Conservation (phyloP, 2,797 vertebrate genomes). For the Artibeus lituratus region DNA sequence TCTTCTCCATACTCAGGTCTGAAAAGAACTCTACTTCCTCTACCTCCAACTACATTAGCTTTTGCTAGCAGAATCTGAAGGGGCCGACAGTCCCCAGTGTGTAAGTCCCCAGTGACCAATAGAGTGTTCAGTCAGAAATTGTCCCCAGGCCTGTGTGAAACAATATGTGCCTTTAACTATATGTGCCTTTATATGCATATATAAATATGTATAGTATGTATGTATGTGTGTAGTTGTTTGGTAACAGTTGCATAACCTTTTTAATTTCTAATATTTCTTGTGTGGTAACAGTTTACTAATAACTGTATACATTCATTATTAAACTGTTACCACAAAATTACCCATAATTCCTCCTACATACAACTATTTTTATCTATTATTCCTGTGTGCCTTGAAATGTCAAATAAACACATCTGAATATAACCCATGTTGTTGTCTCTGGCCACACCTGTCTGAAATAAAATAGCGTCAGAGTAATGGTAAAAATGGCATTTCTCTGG, state of each 20-base stretch:
- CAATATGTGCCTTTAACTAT: not conserved
- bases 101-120: not conserved
- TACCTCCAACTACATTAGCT: not conserved
- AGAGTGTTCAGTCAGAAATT: not conserved
- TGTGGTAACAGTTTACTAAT: not conserved
- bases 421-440: conserved; percentile 22
- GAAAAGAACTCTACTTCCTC: not conserved
- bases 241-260: not conserved
- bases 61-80: conserved; percentile 38
- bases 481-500: conserved; percentile 45
- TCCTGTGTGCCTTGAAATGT: conserved; percentile 18
- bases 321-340: conserved; percentile 34
- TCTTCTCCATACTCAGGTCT: not conserved
- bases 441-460: conserved; percentile 44
- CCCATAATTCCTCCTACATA: conserved; percentile 13
- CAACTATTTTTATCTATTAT: conserved; percentile 48
- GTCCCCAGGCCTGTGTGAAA: not conserved
- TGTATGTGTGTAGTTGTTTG: not conserved
- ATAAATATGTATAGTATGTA: not conserved
- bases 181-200: too few species aligned
- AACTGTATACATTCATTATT: conserved; percentile 6
- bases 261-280: conserved; percentile 2
- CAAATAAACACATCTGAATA: conserved; percentile 49
- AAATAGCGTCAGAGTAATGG: conserved; percentile 16
- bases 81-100: not conserved